Conservation (phyloP, 2,888 invertebrate genomes). For the Carpatolechia fugitivella region DNA sequence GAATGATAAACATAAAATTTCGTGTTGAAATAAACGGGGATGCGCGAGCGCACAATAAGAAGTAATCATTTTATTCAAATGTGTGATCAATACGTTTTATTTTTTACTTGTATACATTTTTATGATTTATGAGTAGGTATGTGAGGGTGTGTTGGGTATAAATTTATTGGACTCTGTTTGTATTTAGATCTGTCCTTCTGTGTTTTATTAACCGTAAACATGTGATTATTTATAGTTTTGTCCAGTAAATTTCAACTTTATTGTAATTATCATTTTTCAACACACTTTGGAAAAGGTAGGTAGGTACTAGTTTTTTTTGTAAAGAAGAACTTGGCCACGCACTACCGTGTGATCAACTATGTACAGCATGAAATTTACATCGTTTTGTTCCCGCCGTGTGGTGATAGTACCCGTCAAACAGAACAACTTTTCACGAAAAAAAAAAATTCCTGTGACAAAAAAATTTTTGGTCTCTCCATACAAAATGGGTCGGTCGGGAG, state of each 20-base stretch:
- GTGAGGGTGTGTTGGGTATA: slow-evolving; percentile 27
- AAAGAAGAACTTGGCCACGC: not conserved
- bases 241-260: too few relatives aligned
- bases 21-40: slow-evolving; percentile 61
- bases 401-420: too few relatives aligned
- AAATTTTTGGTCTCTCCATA: too few relatives aligned
- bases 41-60: slow-evolving; percentile 56
- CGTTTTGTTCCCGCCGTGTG: too few relatives aligned
- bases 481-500: too few relatives aligned
- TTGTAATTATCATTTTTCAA: not conserved
- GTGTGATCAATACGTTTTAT: slow-evolving; percentile 36
- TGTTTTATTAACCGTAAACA: too few relatives aligned
- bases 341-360: not conserved
- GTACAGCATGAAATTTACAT: too few relatives aligned
- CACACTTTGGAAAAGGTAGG: not conserved
- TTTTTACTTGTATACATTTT: slow-evolving; percentile 30
- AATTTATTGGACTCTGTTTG: slow-evolving; percentile 7
- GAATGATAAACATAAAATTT: slow-evolving; percentile 76
- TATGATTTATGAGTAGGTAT: slow-evolving; percentile 35
- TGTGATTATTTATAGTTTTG: too few relatives aligned
- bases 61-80: slow-evolving; percentile 66
- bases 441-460: too few relatives aligned
- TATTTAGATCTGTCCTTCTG: not conserved
- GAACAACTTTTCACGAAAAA: too few relatives aligned
- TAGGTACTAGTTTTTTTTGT: not conserved